Conservation (phyloP, 2,113 vertebrate genomes). For the Odocoileus hemionus region DNA sequence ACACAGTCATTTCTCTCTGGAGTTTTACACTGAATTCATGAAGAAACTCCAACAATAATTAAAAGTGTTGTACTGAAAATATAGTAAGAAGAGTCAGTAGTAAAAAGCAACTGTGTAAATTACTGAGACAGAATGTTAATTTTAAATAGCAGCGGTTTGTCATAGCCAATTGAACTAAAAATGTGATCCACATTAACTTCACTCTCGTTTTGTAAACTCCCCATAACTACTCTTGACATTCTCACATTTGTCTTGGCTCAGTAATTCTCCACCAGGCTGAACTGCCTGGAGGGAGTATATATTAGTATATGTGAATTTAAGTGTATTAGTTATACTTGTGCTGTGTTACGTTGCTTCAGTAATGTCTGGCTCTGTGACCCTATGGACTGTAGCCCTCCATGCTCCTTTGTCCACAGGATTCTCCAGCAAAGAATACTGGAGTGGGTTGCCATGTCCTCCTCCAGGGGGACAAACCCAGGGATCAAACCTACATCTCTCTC, state of each 20-base stretch:
- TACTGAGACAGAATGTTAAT: neutral
- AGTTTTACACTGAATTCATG: conserved; percentile 11
- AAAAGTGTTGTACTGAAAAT: neutral
- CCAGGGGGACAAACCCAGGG: neutral
- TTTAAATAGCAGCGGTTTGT: neutral
- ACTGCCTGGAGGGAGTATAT: neutral
- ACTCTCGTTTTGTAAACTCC: neutral
- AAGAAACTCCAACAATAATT: neutral
- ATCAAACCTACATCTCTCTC: neutral
- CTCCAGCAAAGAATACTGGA: neutral
- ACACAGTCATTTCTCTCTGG: neutral
- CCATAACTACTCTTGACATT: conserved; percentile 8
- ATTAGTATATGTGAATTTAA: neutral
- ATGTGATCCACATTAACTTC: neutral
- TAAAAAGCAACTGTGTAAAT: neutral
- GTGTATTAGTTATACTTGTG: neutral
- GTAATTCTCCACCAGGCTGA: neutral
- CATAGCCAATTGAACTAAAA: neutral
- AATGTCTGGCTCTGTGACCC: neutral
- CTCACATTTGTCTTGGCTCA: neutral
- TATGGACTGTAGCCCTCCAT: neutral
- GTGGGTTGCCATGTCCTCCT: neutral
- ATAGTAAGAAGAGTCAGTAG: neutral
- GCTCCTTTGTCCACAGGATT: neutral
- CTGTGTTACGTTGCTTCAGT: neutral